Conservation (phyloP, 2,113 vertebrate genomes). For the Pteronura brasiliensis region DNA sequence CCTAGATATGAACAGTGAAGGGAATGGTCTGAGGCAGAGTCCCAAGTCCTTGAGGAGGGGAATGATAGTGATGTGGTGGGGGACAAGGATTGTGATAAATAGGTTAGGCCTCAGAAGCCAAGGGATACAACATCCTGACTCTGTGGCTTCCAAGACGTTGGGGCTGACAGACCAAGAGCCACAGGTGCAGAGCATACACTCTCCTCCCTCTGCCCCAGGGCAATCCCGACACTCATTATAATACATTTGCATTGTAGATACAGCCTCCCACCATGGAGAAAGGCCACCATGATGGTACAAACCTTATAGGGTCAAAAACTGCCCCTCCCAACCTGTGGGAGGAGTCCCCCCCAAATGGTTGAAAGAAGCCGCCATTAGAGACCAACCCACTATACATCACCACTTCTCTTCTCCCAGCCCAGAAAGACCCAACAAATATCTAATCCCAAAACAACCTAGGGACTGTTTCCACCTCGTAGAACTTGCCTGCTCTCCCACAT, state of each 20-base stretch:
- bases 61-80: neutral
- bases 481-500: neutral
- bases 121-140: neutral
- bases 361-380: neutral
- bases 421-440: neutral
- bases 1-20: neutral
- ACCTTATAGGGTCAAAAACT: neutral
- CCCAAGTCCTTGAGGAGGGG: neutral
- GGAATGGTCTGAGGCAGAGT: neutral
- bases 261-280: neutral
- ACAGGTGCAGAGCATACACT: neutral
- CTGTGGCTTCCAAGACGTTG: neutral
- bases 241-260: neutral
- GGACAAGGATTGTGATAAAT: neutral
- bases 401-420: neutral
- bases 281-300: neutral
- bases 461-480: neutral
- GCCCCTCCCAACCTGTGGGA: neutral
- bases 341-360: neutral
- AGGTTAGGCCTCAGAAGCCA: neutral
- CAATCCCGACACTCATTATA: neutral
- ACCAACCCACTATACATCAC: neutral
- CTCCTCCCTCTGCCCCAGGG: neutral
- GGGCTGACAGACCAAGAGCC: neutral
- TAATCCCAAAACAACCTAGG: neutral